Evolutionary conservation across 2,113 vertebrate species (phyloP), one percentile per base, ranked within the genome.

Genomic region (Alouatta palliata): DNA sequence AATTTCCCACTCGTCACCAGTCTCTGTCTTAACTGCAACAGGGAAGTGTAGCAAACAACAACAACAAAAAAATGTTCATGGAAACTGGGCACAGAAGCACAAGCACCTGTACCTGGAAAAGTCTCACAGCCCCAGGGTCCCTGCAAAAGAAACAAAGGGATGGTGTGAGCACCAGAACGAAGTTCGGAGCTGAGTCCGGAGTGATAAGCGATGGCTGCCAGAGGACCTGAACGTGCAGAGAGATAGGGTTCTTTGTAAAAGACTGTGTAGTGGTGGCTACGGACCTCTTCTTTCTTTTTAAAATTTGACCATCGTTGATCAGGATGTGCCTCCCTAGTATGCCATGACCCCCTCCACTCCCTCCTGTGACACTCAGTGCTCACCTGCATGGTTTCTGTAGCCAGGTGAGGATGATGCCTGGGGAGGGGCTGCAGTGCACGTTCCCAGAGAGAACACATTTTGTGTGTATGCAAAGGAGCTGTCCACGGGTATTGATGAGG

Each of bases 141-240:
- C 97, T 95, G 95, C 92, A 97, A 98, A 98, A 98, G 98, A 97
- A 98, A 97, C 92, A 87, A 16, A 77, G 93, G 93, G 88, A 97
- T 90, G 80, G 82, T 92, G 93, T 98, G 98, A 98, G 81, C 61
- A 88, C 76, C 0, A 0, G 1, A 3, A 45, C 3, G 94, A 97
- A 82, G 91, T 98, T 96, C 81, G 80, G 91, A 83, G 94, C 70
- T 92, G 96, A 95, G n/a, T 85, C 66, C 27, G 8, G 2, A 37
- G 47, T 47, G 40, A 37, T 32, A 4, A 97, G 40, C 56, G 43
- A 12, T 47, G 4, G 5, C 87, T 0, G 90, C 97, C 76, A 73
- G 54, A 91, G 90, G 93, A 85, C 0, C 19, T 0, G 0, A 64
- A 49, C 23, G 17, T 0, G 12, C 75, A 64, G 37, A 71, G 35